phyloP scores from a whole-genome alignment of 2,113 vertebrate species.

The Tautogolabrus adspersus region DNA sequence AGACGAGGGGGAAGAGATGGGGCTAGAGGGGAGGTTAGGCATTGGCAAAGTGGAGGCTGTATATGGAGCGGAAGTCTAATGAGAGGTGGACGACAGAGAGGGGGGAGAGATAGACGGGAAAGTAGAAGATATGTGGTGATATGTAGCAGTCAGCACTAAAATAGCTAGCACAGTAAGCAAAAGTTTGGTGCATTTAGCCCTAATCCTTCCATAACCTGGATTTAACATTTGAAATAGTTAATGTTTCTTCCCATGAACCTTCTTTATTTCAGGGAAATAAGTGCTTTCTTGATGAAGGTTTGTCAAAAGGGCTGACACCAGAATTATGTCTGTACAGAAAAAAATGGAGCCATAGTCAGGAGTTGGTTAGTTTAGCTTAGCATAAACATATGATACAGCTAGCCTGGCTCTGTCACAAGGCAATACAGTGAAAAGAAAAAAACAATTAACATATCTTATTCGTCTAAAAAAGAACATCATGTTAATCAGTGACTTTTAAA shows the following conservation, averaged over 20 bases:
- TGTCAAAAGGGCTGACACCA: background rate
- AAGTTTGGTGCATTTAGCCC: background rate
- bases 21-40: background rate
- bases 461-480: too few relatives aligned
- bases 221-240: background rate
- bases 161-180: background rate
- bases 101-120: slow-evolving; percentile 9
- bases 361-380: background rate
- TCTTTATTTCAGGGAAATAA: background rate
- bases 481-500: background rate
- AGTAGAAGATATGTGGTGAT: background rate
- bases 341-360: background rate
- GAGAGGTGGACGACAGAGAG: slow-evolving; percentile 30
- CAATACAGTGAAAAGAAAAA: background rate
- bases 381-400: background rate
- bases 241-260: too few relatives aligned
- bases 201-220: background rate
- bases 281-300: background rate
- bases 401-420: background rate
- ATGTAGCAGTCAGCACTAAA: background rate
- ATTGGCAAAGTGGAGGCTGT: slow-evolving; percentile 32
- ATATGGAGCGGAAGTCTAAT: slow-evolving; percentile 39
- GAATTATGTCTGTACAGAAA: background rate
- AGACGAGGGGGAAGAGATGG: slow-evolving; percentile 14
- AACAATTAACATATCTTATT: too few relatives aligned